Percentiles rank a stretch among this genome's conserved stretches.
phyloP scores from a whole-genome alignment of 2,113 vertebrate species.

The Erythrocercus mccallii region DNA sequence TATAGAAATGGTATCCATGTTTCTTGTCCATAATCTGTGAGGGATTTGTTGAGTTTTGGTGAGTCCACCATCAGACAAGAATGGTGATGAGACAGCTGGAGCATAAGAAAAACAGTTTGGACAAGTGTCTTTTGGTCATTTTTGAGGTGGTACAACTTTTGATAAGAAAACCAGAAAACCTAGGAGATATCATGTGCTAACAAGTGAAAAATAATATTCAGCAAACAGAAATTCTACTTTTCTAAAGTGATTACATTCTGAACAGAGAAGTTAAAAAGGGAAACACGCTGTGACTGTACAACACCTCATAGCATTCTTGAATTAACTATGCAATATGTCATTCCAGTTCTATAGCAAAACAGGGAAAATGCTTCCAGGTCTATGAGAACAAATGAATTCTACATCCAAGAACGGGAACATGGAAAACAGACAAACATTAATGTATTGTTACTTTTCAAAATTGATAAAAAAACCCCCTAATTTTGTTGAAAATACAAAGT shows the following conservation, averaged over 20 bases:
- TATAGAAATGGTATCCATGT: fast-evolving
- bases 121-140: not conserved
- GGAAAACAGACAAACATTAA: not conserved
- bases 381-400: not conserved
- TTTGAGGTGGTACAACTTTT: not conserved
- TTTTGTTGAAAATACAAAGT: not conserved
- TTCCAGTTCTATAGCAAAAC: not conserved
- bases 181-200: not conserved
- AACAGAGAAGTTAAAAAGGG: not conserved
- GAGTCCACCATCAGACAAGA: not conserved
- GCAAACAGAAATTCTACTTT: not conserved
- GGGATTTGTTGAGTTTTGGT: not conserved
- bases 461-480: not conserved
- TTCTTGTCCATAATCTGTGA: not conserved
- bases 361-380: not conserved
- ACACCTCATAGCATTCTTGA: not conserved
- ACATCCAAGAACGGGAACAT: not conserved
- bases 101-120: not conserved
- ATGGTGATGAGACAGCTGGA: not conserved
- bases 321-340: not conserved
- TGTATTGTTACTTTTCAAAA: not conserved
- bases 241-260: not conserved
- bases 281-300: not conserved
- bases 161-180: not conserved
- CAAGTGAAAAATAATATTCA: not conserved